Evolutionary conservation across 2,113 vertebrate species (phyloP), one percentile per base, ranked within the genome.

Genomic region (Prochilodus magdalenae): DNA sequence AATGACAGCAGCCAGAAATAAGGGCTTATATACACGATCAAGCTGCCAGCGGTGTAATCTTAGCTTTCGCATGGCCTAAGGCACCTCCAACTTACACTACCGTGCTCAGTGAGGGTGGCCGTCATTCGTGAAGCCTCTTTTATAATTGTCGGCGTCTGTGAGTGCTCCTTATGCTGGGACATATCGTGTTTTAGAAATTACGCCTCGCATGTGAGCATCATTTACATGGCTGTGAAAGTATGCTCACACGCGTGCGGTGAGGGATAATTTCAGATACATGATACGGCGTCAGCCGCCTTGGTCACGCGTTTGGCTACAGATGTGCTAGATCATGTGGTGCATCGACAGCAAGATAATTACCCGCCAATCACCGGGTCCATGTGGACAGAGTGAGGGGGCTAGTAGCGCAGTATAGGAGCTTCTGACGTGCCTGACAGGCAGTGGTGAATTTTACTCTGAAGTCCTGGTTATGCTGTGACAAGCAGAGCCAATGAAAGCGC

Each of bases 331-430:
- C 57, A 33, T 24, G 18, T 14, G 29, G 63, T 12, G 30, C 76
- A 76, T 85, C 67, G 65, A 81, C 75, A 73, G 47, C 59, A 72
- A 70, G 81, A 87, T 89, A 86, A 89, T 83, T 83, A 81, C 77
- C 80, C 51, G 83, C 83, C 88, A 77, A 73, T 87, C 86, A 86
- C 55, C 1, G 14, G 60, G 33, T 44, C 20, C 15, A 11, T 15
- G 27, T 57, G 47, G 77, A 69, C 13, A 67, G n/a, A 8, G 70
- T 81, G 40, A 30, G 73, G 36, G 18, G 53, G 30, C 65, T 14
- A 59, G n/a, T 44, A 27, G 0, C 30, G 18, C 11, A 18, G 49
- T 3, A 22, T 51, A 74, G 69, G 72, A 73, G 55, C 15, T 69
- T 65, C 27, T 70, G 53, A 81, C 51, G 24, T 65, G 30, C 59